Evolutionary conservation across 2,797 vertebrate species (phyloP).

Genomic region (Alosa sapidissima): DNA sequence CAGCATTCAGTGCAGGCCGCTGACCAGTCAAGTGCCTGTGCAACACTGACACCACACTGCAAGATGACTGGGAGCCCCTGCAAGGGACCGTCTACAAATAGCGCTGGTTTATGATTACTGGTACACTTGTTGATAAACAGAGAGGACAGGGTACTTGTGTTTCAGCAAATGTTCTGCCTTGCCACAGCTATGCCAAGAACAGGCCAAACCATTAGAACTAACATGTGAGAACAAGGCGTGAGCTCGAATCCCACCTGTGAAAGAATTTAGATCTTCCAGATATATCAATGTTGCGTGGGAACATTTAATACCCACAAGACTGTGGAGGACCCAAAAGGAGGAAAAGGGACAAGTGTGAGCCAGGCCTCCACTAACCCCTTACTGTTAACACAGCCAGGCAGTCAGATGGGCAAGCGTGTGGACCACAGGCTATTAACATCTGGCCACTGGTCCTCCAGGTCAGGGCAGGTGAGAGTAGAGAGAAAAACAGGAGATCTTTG

Average conservation of each 20-base stretch:
- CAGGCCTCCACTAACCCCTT: background rate
- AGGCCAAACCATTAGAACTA: constrained; percentile 7
- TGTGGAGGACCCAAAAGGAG: background rate
- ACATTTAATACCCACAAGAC: background rate
- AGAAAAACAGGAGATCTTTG: background rate
- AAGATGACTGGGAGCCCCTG: constrained; percentile 5
- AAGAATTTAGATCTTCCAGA: background rate
- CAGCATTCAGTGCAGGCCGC: constrained; percentile 16
- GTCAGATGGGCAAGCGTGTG: background rate
- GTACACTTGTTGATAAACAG: constrained; percentile 8
- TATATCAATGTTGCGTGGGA: background rate
- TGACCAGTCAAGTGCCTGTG: constrained; percentile 25
- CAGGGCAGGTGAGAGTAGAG: background rate
- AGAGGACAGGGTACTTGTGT: constrained; percentile 18
- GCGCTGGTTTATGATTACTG: constrained; percentile 28
- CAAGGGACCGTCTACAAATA: constrained; percentile 26
- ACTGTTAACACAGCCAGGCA: background rate
- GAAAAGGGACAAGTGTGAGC: background rate
- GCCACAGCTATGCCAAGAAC: background rate
- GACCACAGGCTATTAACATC: background rate
- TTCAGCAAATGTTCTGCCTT: background rate
- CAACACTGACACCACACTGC: constrained; percentile 17
- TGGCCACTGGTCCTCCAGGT: background rate
- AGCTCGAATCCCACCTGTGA: background rate
- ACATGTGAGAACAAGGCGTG: constrained; percentile 19